Percentiles rank a stretch among this genome's conserved stretches.
Conservation (phyloP, 1,140 invertebrate genomes). For the Bombus ignitus region DNA sequence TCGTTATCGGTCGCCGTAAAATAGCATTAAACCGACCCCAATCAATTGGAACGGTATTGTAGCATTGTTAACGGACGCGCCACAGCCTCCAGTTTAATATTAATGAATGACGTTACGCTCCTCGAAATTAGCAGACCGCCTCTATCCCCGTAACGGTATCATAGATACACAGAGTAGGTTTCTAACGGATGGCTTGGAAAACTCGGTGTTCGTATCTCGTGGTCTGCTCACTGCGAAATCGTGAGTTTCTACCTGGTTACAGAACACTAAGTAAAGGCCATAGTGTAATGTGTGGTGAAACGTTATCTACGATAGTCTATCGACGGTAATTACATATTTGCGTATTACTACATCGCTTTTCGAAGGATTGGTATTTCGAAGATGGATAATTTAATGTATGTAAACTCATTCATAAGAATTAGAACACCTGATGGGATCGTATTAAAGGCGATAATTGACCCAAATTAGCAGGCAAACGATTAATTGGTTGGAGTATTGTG, state of each 20-base stretch:
- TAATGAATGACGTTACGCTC: slow-evolving; percentile 39
- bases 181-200: not conserved
- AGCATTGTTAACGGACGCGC: slow-evolving; percentile 33
- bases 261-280: slow-evolving; percentile 11
- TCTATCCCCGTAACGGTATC: not conserved
- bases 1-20: slow-evolving; percentile 40
- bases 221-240: not conserved
- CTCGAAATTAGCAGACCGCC: slow-evolving; percentile 30
- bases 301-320: not conserved
- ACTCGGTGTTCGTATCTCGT: not conserved
- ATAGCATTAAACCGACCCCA: slow-evolving; percentile 33
- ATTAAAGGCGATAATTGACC: not conserved
- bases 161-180: not conserved
- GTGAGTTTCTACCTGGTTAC: not conserved
- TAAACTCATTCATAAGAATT: not conserved
- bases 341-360: not conserved
- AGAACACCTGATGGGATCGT: not conserved
- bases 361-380: not conserved
- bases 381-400: not conserved
- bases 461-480: not conserved
- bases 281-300: not conserved
- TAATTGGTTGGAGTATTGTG: not conserved
- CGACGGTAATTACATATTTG: not conserved
- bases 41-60: slow-evolving; percentile 30
- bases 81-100: slow-evolving; percentile 38